Percentiles rank a stretch among this genome's conserved stretches.
Evolutionary conservation across 1,140 invertebrate species (phyloP).

Genomic region (Nephila pilipes): DNA sequence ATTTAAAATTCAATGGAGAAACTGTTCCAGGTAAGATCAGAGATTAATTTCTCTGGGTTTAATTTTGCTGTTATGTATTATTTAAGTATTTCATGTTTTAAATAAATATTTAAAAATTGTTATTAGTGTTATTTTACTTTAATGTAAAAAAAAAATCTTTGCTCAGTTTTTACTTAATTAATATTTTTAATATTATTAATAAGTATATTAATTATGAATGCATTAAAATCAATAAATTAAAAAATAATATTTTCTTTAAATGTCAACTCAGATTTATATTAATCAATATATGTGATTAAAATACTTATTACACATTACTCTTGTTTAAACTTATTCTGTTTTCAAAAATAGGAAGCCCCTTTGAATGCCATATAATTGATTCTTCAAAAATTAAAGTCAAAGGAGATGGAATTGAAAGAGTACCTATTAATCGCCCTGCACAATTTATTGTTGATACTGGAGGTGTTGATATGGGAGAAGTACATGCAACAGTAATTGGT

Average conservation of each 20-base stretch:
- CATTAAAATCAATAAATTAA: too few species aligned
- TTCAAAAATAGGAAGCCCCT: slow-evolving; percentile 84
- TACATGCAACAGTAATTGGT: slow-evolving; percentile 86
- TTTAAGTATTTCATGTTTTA: too few species aligned
- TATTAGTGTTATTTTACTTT: too few species aligned
- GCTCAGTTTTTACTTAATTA: too few species aligned
- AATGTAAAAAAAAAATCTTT: too few species aligned
- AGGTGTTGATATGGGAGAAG: slow-evolving; percentile 85
- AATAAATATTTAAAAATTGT: too few species aligned
- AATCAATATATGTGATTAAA: background rate
- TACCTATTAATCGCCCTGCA: slow-evolving; percentile 92
- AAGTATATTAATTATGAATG: too few species aligned
- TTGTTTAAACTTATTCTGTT: slow-evolving; percentile 34
- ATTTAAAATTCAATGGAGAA: slow-evolving; percentile 97
- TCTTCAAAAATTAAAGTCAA: slow-evolving; percentile 89
- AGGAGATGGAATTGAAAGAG: slow-evolving; percentile 93
- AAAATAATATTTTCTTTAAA: background rate
- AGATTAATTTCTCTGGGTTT: too few species aligned
- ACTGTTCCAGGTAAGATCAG: slow-evolving; percentile 90
- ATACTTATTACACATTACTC: background rate
- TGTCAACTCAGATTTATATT: background rate
- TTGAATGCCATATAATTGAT: slow-evolving; percentile 87
- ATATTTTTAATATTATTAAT: too few species aligned
- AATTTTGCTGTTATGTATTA: too few species aligned
- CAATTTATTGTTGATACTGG: slow-evolving; percentile 91